phyloP scores from a whole-genome alignment of 2,888 invertebrate genomes.

The Harpagoxenus sublaevis region DNA sequence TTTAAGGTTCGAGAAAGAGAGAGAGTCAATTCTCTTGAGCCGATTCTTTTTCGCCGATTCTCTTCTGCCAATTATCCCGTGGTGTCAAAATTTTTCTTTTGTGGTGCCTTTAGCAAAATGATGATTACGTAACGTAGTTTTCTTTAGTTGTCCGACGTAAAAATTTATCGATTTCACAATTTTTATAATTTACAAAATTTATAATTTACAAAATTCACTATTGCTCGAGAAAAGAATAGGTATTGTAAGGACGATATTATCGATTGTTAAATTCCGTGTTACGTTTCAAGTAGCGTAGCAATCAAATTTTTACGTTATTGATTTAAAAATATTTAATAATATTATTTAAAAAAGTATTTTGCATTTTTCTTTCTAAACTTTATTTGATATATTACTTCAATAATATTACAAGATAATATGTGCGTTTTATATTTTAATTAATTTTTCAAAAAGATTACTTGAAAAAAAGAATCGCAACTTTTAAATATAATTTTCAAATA shows the following conservation, averaged over 20 bases:
- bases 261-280: not conserved
- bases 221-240: not conserved
- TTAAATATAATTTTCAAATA: not conserved
- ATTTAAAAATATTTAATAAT: not conserved
- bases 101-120: not conserved
- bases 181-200: slow-evolving; percentile 8
- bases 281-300: not conserved
- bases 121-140: not conserved
- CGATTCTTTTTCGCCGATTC: too few relatives aligned
- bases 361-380: not conserved
- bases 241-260: not conserved
- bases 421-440: not conserved
- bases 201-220: slow-evolving; percentile 12
- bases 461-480: not conserved
- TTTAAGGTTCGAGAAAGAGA: slow-evolving; percentile 38
- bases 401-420: not conserved
- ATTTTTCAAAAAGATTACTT: not conserved
- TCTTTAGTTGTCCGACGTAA: not conserved
- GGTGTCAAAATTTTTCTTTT: not conserved
- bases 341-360: not conserved
- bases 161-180: not conserved
- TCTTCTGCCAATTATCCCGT: not conserved
- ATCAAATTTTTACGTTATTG: not conserved
- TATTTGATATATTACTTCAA: not conserved
- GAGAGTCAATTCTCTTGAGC: not conserved